A percentile compares a stretch with the other conserved stretches of the same genome.
Conservation (phyloP, 2,888 invertebrate genomes). For the Piscicola geometra region DNA sequence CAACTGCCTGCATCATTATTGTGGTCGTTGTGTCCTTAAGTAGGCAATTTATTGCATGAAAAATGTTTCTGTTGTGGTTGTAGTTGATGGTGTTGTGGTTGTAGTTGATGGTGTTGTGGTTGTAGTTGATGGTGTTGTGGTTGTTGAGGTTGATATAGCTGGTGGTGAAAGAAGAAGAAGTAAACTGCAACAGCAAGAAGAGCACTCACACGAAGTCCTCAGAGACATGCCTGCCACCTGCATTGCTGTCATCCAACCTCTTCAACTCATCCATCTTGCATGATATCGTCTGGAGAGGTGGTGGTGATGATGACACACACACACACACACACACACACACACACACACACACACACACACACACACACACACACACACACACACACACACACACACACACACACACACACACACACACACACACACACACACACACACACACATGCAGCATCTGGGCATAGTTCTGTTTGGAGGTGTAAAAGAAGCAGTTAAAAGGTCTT, state of each 20-base stretch:
- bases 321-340: slow-evolving; percentile 19
- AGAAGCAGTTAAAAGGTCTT: slow-evolving; percentile 81
- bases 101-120: too few relatives aligned
- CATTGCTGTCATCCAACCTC: slow-evolving; percentile 35
- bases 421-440: slow-evolving; percentile 42
- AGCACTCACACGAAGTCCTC: neutral
- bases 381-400: slow-evolving; percentile 18
- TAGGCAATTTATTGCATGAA: too few relatives aligned
- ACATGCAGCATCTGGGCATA: slow-evolving; percentile 79
- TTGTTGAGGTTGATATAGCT: too few relatives aligned
- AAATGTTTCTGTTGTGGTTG: too few relatives aligned
- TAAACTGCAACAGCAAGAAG: too few relatives aligned
- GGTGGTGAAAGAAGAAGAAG: neutral
- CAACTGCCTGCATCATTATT: slow-evolving; percentile 34
- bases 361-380: slow-evolving; percentile 19
- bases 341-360: slow-evolving; percentile 19
- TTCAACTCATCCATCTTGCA: slow-evolving; percentile 39
- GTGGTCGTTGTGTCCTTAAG: neutral
- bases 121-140: too few relatives aligned
- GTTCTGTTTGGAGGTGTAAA: slow-evolving; percentile 83
- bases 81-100: too few relatives aligned
- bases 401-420: slow-evolving; percentile 21
- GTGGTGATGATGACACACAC: slow-evolving; percentile 16
- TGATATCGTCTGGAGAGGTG: slow-evolving; percentile 32
- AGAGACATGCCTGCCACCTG: neutral